Evolutionary conservation across 2,888 invertebrate species (phyloP).

Genomic region (Stratiomys singularior): DNA sequence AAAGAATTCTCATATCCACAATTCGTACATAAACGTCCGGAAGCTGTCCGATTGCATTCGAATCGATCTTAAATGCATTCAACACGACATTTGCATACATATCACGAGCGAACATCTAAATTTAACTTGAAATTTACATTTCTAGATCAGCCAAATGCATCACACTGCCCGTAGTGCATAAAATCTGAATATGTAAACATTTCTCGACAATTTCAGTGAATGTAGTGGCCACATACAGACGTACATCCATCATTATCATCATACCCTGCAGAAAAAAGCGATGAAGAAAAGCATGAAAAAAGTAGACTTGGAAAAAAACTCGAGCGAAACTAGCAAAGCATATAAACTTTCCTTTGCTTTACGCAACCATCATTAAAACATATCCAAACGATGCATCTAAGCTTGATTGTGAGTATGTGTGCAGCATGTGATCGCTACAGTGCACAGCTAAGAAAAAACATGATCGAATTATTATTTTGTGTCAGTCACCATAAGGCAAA

Average conservation of each 20-base stretch:
- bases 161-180: neutral
- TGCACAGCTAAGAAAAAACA: neutral
- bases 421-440: neutral
- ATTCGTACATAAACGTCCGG: no score
- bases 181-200: conserved; percentile 7
- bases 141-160: neutral
- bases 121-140: no score
- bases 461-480: neutral
- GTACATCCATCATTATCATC: neutral
- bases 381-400: neutral
- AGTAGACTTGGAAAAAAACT: neutral
- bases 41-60: no score
- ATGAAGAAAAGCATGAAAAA: neutral
- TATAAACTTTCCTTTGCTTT: conserved; percentile 42
- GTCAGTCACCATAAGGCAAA: neutral
- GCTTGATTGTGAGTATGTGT: no score
- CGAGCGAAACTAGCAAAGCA: conserved; percentile 19
- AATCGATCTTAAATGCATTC: no score
- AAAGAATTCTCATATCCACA: no score
- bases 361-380: conserved; percentile 36
- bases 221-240: neutral
- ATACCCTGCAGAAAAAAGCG: neutral
- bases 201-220: neutral
- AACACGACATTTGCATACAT: no score
- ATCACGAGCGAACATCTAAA: no score